These are phyloP conservation scores for Spicauda simplicius DNA, from an alignment of 2,888 invertebrate species.

Conservation along the genomic window DNA sequence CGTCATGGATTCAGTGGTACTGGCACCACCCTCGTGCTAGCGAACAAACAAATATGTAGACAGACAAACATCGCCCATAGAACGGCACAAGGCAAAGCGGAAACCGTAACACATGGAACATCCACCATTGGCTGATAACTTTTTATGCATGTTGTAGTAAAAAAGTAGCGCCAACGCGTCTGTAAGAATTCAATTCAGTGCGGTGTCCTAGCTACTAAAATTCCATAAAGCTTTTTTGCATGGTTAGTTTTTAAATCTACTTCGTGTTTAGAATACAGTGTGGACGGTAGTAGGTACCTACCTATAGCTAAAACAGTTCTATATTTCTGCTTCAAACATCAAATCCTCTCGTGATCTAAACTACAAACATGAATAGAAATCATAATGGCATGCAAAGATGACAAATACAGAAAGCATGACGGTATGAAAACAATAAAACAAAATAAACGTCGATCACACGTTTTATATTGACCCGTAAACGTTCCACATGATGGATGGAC, in stretches of 20 bases:
- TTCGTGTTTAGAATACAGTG: conserved; percentile 71
- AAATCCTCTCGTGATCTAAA: conserved; percentile 51
- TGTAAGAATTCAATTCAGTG: conserved; percentile 48
- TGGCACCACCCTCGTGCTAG: conserved; percentile 96
- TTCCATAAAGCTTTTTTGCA: conserved; percentile 59
- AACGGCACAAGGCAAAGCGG: conserved; percentile 62
- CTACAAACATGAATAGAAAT: conserved; percentile 70
- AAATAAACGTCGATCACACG: conserved; percentile 48
- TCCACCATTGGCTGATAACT: conserved; percentile 51
- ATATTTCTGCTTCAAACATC: conserved; percentile 47
- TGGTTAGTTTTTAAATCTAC: conserved; percentile 74
- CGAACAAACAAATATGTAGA: conserved; percentile 86
- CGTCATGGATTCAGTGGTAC: conserved; percentile 97
- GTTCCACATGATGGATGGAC: conserved; percentile 66
- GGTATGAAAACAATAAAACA: conserved; percentile 61
- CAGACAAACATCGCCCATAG: conserved; percentile 72
- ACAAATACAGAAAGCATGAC: conserved; percentile 77
- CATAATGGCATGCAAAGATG: conserved; percentile 78
- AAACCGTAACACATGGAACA: conserved; percentile 47
- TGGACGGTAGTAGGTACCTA: conserved; percentile 48
- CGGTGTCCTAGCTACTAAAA: conserved; percentile 56
- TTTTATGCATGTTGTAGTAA: conserved; percentile 79
- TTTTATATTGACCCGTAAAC: conserved; percentile 49
- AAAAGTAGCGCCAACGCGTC: conserved; percentile 77
- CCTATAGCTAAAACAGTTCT: conserved; percentile 52